These are phyloP conservation scores for Andricus quercusramuli DNA, from an alignment of 2,888 invertebrate genomes.

Conservation along the genomic window DNA sequence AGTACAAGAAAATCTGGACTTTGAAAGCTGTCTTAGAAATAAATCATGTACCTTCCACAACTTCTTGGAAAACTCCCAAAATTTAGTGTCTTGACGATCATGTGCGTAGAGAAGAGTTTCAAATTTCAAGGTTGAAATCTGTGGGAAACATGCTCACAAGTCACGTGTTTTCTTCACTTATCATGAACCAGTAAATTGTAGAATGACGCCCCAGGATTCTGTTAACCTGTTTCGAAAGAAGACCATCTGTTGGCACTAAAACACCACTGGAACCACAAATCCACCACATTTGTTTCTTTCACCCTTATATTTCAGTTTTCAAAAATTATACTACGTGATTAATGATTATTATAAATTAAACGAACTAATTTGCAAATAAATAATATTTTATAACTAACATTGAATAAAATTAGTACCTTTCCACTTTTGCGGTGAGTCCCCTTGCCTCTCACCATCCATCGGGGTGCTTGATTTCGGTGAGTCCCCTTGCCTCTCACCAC, in stretches of 20 bases:
- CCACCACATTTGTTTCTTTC: not conserved
- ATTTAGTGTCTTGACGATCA: constrained; percentile 26
- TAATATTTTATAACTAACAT: too few species aligned
- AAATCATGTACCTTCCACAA: not conserved
- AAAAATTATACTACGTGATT: too few species aligned
- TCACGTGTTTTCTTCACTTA: constrained; percentile 64
- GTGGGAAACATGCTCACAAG: constrained; percentile 32
- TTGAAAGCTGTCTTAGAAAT: not conserved
- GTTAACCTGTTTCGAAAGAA: constrained; percentile 53
- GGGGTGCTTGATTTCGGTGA: too few species aligned
- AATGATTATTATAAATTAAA: too few species aligned
- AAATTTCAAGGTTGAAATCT: constrained; percentile 54
- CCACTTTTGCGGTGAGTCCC: too few species aligned
- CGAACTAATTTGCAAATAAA: too few species aligned
- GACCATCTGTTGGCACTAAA: constrained; percentile 64
- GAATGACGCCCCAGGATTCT: constrained; percentile 53
- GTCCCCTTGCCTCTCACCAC: too few species aligned
- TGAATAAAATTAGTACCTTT: too few species aligned
- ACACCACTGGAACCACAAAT: constrained; percentile 43
- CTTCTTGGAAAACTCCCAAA: constrained; percentile 25
- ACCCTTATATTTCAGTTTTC: not conserved
- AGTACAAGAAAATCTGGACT: not conserved
- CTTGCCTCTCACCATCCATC: too few species aligned
- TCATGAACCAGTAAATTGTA: constrained; percentile 65
- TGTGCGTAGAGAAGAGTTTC: constrained; percentile 53